A percentile compares a stretch with the other conserved stretches of the same genome.
phyloP scores from a whole-genome alignment of 2,888 invertebrate genomes.

The Leptopterna dolabrata region DNA sequence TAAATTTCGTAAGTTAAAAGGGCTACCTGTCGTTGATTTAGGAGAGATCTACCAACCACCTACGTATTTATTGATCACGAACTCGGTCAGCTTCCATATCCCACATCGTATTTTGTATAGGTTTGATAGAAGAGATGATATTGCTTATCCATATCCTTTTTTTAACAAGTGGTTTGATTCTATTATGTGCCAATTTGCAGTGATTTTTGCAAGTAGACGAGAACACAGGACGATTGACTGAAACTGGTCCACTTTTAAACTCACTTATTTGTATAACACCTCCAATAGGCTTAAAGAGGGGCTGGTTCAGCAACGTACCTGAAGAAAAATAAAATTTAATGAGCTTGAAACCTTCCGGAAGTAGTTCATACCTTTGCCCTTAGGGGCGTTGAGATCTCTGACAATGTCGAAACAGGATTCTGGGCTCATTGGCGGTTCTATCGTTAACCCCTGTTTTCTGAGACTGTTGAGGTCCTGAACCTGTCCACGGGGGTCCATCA shows the following conservation, averaged over 20 bases:
- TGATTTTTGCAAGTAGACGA: neutral
- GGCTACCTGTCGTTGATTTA: too few species aligned
- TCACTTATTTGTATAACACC: constrained; percentile 19
- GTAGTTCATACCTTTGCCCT: constrained; percentile 76
- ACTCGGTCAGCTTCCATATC: too few species aligned
- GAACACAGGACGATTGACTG: neutral
- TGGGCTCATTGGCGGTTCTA: constrained; percentile 75
- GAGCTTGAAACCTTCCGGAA: neutral
- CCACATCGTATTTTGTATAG: too few species aligned
- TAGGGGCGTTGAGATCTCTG: constrained; percentile 80
- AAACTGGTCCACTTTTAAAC: neutral
- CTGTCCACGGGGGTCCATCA: constrained; percentile 82
- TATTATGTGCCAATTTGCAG: too few species aligned
- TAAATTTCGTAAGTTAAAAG: too few species aligned
- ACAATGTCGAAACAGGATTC: constrained; percentile 82
- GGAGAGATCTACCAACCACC: too few species aligned
- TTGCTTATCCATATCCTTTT: too few species aligned
- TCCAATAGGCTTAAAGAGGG: constrained; percentile 17
- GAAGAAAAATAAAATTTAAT: neutral
- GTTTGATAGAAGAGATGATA: too few species aligned
- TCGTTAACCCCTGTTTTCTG: constrained; percentile 74
- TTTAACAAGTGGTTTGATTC: too few species aligned
- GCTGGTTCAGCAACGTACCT: constrained; percentile 20
- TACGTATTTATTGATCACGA: too few species aligned
- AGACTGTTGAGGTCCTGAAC: constrained; percentile 77